Base-by-base conservation (phyloP, 2,888 invertebrate species). In the Pheosia gnoma region DNA sequence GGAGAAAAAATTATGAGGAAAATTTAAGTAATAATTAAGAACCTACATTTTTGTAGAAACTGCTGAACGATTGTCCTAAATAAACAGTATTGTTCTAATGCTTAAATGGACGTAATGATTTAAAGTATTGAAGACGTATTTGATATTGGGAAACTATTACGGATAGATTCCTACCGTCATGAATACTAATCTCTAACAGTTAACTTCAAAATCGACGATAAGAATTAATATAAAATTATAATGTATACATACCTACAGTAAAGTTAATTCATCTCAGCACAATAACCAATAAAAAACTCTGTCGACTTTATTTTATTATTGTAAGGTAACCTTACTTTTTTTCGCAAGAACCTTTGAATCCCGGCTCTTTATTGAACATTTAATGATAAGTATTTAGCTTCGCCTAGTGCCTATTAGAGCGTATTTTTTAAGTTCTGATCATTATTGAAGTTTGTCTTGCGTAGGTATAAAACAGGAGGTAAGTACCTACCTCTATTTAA, bases 301-400 rank as follows among this genome's bases (percentile, higher is more conserved):
- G 25, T 25, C 25, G 25, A 25, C 25, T 25, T 25, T 25, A 25
- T 25, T 25, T 25, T 25, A 25, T 25, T 25, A 25, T 25, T 25
- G 25, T 25, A 25, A 25, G 25, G 25, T 25, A 25, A 25, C 25
- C 3, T 43, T 7, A 43, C 10, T n/a, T 5, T 4, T 47, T 47
- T n/a, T 47, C 11, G n/a, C 47, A 47, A 47, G 5, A 47, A n/a
- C 5, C 47, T 47, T 47, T 9, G 47, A n/a, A 47, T 11, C n/a
- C 4, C 11, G 47, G 4, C 47, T 47, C 11, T 47, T 47, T 47
- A 45, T 45, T 45, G 45, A 8, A 4, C 10, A 45, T 45, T 10
- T 41, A 41, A 7, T 41, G 66, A 69, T 66, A 72, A 63, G 67
- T 67, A 72, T 67, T 71, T 61, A 69, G 67, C 73, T 73, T 67